Conservation (phyloP, 2,888 invertebrate genomes). For the Chalcis sispes region DNA sequence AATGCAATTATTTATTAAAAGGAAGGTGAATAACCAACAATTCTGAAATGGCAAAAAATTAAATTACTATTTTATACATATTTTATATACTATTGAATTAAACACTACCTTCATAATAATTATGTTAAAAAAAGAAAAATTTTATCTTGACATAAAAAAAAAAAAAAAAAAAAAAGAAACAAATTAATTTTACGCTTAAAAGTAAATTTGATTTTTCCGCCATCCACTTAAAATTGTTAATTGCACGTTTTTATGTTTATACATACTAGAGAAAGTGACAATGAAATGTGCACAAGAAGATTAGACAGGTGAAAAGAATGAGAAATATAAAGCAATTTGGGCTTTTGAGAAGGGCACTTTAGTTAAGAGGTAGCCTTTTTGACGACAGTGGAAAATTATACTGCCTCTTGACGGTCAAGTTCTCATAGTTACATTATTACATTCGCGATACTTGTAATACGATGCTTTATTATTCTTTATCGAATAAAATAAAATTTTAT, state of each 20-base stretch:
- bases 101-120: too few relatives aligned
- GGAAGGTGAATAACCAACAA: too few relatives aligned
- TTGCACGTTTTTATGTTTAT: not conserved
- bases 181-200: not conserved
- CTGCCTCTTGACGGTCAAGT: not conserved
- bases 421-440: not conserved
- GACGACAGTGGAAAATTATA: conserved; percentile 33
- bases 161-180: not conserved
- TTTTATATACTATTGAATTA: too few relatives aligned
- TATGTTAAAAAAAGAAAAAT: not conserved
- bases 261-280: too few relatives aligned
- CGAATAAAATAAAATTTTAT: too few relatives aligned
- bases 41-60: too few relatives aligned
- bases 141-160: not conserved
- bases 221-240: not conserved
- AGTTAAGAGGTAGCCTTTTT: conserved; percentile 37
- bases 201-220: not conserved
- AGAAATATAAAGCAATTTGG: conserved; percentile 36
- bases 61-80: too few relatives aligned
- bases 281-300: not conserved
- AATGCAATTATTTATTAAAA: too few relatives aligned
- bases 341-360: conserved; percentile 29
- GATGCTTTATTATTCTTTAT: not conserved
- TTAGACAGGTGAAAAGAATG: not conserved
- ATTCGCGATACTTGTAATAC: not conserved